Conservation (phyloP, 2,113 vertebrate genomes). For the Dermatemys mawii region DNA sequence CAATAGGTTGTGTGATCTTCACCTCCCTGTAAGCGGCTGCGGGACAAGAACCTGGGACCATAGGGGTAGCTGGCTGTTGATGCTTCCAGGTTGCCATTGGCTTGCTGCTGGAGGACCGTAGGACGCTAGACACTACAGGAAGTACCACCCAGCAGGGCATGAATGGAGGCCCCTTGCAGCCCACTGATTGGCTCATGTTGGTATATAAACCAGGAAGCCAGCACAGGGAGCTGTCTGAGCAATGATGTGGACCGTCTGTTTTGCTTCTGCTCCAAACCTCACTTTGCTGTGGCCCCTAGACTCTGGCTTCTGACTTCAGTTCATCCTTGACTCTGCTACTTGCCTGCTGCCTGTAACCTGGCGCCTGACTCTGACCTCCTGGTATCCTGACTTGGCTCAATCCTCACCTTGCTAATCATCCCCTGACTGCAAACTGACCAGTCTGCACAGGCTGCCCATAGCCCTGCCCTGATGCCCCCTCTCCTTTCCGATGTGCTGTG, state of each 20-base stretch:
- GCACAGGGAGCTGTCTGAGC: too few species aligned
- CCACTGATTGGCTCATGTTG: too few species aligned
- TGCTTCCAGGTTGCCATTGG: not conserved
- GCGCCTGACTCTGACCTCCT: not conserved
- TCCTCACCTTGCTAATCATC: not conserved
- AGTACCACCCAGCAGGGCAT: too few species aligned
- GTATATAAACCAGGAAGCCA: too few species aligned
- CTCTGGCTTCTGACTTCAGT: not conserved
- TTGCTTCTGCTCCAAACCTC: not conserved
- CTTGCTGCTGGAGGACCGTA: too few species aligned
- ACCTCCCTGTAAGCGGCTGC: not conserved
- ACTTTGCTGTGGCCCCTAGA: not conserved
- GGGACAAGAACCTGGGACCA: not conserved
- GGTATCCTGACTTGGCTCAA: not conserved
- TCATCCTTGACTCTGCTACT: too few species aligned
- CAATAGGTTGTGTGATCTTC: not conserved
- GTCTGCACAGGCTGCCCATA: not conserved
- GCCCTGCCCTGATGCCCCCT: fast-evolving
- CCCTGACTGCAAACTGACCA: not conserved
- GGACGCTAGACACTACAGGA: too few species aligned
- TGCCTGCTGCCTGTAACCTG: not conserved
- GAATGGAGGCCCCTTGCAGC: too few species aligned
- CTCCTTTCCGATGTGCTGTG: not conserved
- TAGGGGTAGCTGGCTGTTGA: not conserved
- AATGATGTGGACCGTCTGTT: not conserved